Conservation (phyloP, 1,140 invertebrate genomes). For the Archivesica marissinica region DNA sequence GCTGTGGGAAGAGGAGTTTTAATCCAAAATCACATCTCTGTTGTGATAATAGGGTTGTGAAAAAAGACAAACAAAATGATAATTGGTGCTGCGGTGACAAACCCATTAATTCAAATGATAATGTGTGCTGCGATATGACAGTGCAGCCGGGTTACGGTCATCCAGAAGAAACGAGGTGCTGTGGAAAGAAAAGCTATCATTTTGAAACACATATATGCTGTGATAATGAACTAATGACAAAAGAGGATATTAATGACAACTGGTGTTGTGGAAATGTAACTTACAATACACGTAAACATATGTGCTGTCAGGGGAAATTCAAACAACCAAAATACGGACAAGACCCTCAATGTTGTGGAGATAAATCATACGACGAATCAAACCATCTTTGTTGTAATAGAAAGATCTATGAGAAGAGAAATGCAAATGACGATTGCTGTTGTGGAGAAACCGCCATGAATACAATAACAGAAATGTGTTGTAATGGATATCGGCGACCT, state of each 20-base stretch:
- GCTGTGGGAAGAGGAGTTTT: slow-evolving; percentile 13
- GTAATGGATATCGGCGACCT: not conserved
- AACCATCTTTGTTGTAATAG: slow-evolving; percentile 24
- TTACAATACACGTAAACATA: slow-evolving; percentile 1
- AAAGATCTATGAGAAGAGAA: not conserved
- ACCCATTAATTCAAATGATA: not conserved
- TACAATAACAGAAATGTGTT: slow-evolving; percentile 23
- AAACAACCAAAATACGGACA: slow-evolving; percentile 7
- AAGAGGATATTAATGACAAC: not conserved
- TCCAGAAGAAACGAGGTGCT: not conserved
- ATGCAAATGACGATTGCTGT: no score
- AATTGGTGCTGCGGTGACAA: slow-evolving; percentile 37
- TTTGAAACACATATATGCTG: slow-evolving; percentile 5
- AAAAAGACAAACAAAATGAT: slow-evolving; percentile 3
- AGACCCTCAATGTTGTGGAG: slow-evolving; percentile 12
- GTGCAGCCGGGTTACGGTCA: not conserved
- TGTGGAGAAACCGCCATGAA: slow-evolving; percentile 12
- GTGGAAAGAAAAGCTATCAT: slow-evolving; percentile 8
- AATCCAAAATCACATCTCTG: slow-evolving; percentile 7
- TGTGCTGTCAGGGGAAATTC: slow-evolving; percentile 27
- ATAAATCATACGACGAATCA: not conserved
- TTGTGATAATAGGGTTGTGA: not conserved
- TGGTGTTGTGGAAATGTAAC: slow-evolving; percentile 44
- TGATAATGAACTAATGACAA: not conserved
- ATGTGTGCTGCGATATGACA: slow-evolving; percentile 8